A percentile compares a stretch with the other conserved stretches of the same genome.
Conservation (phyloP, 2,113 vertebrate species). For the Hyaena hyaena region DNA sequence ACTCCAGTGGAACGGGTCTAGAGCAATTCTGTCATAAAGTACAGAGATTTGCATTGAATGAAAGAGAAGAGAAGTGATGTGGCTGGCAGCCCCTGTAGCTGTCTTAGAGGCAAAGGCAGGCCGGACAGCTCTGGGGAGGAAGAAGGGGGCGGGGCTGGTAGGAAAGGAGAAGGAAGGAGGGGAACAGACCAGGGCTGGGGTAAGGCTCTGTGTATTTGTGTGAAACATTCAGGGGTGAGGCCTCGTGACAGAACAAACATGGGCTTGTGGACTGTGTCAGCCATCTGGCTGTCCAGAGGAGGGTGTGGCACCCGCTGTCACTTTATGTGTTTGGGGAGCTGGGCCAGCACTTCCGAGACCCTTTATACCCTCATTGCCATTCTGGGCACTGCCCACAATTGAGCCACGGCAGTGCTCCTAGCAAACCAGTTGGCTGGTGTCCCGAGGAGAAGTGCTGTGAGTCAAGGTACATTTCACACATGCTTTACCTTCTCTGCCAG, state of each 20-base stretch:
- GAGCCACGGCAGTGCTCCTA: neutral
- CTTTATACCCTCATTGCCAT: neutral
- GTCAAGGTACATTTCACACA: conserved; percentile 9
- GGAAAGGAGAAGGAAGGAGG: neutral
- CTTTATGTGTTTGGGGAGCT: conserved; percentile 38
- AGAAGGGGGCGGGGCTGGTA: too few relatives aligned
- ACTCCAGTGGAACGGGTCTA: neutral
- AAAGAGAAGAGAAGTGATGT: neutral
- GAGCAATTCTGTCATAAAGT: neutral
- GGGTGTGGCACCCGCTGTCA: conserved; percentile 26
- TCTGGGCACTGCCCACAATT: neutral
- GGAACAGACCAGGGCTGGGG: neutral
- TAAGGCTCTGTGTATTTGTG: neutral
- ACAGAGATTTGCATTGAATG: neutral
- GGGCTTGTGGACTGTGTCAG: neutral
- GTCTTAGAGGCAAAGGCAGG: neutral
- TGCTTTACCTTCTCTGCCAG: neutral
- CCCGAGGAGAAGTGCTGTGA: neutral
- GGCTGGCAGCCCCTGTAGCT: neutral
- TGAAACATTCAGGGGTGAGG: neutral
- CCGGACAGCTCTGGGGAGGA: neutral
- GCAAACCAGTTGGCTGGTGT: neutral
- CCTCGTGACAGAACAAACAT: neutral
- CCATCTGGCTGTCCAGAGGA: neutral
- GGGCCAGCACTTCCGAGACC: neutral